Conservation (phyloP, 2,113 vertebrate genomes). For the Atrichornis clamosus region DNA sequence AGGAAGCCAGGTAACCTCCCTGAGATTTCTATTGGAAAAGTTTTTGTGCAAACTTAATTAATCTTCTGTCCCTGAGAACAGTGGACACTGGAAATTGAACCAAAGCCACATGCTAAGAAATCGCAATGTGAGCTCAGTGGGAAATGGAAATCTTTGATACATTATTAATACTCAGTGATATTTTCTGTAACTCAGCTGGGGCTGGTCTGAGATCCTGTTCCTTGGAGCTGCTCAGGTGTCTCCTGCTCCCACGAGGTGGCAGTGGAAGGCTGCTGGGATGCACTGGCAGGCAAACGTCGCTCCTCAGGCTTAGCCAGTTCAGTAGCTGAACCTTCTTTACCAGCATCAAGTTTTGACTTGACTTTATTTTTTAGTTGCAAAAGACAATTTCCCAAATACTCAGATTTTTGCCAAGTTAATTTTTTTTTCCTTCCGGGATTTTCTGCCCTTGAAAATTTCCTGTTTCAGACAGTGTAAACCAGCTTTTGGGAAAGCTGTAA, state of each 20-base stretch:
- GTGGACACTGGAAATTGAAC: neutral
- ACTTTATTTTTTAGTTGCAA: neutral
- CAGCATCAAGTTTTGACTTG: neutral
- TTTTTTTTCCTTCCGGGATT: neutral
- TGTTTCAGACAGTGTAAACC: neutral
- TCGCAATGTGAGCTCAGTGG: neutral
- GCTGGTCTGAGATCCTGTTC: neutral
- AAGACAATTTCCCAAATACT: neutral
- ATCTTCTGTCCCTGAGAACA: neutral
- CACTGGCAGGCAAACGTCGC: rapidly evolving
- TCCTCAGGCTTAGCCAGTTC: rapidly evolving
- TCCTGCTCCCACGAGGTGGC: constrained; percentile 41
- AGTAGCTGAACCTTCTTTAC: neutral
- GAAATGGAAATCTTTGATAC: neutral
- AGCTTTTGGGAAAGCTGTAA: neutral
- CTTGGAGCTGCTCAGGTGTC: neutral
- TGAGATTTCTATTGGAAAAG: neutral
- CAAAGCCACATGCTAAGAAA: neutral
- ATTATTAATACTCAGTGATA: neutral
- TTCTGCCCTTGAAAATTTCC: neutral
- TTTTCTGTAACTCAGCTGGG: neutral
- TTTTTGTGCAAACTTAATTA: neutral
- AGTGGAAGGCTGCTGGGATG: neutral
- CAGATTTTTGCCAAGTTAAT: neutral
- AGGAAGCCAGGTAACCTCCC: neutral